These are phyloP conservation scores for Theonella swinhoei DNA, from an alignment of 37 sponge, comb jelly and placozoan species.

Conservation along the genomic window DNA sequence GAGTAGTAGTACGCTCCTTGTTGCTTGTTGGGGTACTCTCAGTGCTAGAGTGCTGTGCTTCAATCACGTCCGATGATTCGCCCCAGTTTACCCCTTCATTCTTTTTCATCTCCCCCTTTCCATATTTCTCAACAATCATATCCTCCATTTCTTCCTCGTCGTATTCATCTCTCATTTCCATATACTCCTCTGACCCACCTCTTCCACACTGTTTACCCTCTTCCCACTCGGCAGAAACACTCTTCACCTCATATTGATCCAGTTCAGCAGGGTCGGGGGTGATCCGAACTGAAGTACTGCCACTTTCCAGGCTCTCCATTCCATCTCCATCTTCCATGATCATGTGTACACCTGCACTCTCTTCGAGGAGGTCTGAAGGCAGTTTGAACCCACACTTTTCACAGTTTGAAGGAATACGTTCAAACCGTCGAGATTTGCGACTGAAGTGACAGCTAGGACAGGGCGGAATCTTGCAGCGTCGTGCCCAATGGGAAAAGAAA, in stretches of 20 bases:
- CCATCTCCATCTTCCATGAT: not conserved
- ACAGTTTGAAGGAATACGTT: constrained; percentile 15
- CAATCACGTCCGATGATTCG: too few species aligned
- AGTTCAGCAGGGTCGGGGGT: not conserved
- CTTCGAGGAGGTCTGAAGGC: not conserved
- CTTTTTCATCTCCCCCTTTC: too few species aligned
- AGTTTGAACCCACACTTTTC: constrained; percentile 27
- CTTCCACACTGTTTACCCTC: not conserved
- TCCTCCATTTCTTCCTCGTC: not conserved
- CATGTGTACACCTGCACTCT: not conserved
- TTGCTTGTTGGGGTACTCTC: too few species aligned
- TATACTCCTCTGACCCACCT: too few species aligned
- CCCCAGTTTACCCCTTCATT: too few species aligned
- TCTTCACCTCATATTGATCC: not conserved
- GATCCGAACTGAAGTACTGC: not conserved
- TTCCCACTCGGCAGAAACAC: not conserved
- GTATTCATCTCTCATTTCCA: too few species aligned
- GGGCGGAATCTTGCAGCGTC: constrained; percentile 35
- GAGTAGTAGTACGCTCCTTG: not conserved
- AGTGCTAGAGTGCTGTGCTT: too few species aligned
- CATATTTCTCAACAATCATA: not conserved
- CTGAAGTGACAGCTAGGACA: constrained; percentile 61
- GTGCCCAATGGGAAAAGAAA: constrained; percentile 37
- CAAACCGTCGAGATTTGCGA: constrained; percentile 3
- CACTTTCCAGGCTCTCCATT: not conserved